Percentiles rank a stretch among this genome's conserved stretches.
phyloP scores from a whole-genome alignment of 2,888 invertebrate genomes.

The Pteria penguin region DNA sequence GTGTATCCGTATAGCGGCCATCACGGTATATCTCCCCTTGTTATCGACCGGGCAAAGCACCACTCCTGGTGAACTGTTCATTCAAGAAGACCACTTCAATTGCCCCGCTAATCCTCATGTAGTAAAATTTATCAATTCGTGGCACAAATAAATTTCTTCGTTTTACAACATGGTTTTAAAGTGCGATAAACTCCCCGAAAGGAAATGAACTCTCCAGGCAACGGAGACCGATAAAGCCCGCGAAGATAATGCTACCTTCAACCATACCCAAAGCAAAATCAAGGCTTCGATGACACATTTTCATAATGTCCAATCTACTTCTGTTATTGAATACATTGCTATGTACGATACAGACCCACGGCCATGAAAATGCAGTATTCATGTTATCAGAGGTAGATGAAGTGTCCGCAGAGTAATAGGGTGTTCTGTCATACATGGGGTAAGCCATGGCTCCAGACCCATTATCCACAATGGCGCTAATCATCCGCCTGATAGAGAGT shows the following conservation, averaged over 20 bases:
- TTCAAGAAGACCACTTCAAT: not conserved
- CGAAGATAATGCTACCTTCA: not conserved
- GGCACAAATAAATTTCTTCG: conserved; percentile 9
- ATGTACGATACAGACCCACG: no score
- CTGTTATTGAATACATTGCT: no score
- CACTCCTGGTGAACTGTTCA: no score
- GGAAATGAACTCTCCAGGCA: conserved; percentile 4
- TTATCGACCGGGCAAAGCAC: no score
- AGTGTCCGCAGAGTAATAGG: not conserved
- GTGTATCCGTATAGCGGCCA: no score
- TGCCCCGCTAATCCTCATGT: not conserved
- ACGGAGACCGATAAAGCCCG: not conserved
- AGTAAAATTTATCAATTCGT: not conserved
- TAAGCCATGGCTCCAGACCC: not conserved
- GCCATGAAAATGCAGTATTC: no score
- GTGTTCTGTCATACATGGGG: not conserved
- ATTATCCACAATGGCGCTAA: not conserved
- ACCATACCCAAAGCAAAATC: no score
- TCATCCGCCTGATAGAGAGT: not conserved
- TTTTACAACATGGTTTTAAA: not conserved
- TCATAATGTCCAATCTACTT: no score
- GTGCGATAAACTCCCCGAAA: not conserved
- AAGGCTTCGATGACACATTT: no score
- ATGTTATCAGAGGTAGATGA: no score
- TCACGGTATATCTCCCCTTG: no score